Conservation (phyloP, 2,797 vertebrate species). For the Anolis apletophallus region DNA sequence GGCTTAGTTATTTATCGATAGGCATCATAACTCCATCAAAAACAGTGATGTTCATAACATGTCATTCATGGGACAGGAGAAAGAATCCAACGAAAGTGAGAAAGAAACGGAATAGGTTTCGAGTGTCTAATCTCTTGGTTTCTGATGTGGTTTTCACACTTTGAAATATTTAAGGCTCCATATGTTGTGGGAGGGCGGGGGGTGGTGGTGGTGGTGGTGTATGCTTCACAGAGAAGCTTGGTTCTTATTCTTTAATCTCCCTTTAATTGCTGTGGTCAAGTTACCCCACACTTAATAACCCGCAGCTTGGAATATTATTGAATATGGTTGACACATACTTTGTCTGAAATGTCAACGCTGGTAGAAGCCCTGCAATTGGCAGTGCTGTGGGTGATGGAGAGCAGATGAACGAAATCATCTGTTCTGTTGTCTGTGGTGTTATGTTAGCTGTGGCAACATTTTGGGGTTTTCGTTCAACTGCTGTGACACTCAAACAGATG, state of each 20-base stretch:
- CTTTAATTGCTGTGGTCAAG: slow-evolving; percentile 94
- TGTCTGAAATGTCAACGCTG: slow-evolving; percentile 86
- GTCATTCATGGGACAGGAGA: slow-evolving; percentile 35
- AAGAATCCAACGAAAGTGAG: neutral
- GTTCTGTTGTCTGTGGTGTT: slow-evolving; percentile 81
- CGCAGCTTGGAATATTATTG: slow-evolving; percentile 92
- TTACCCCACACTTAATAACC: slow-evolving; percentile 95
- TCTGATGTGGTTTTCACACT: slow-evolving; percentile 78
- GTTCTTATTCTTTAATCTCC: slow-evolving; percentile 89
- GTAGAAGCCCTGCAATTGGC: slow-evolving; percentile 80
- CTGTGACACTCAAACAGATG: slow-evolving; percentile 72
- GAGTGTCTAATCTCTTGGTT: slow-evolving; percentile 73
- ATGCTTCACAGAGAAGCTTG: slow-evolving; percentile 78
- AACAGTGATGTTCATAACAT: neutral
- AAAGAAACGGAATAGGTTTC: slow-evolving; percentile 54
- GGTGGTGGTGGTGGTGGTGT: slow-evolving; percentile 71
- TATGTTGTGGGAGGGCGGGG: slow-evolving; percentile 73
- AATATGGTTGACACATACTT: slow-evolving; percentile 88
- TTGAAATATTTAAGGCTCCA: slow-evolving; percentile 77
- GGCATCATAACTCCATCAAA: neutral
- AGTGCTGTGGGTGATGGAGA: slow-evolving; percentile 82
- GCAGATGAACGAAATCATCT: slow-evolving; percentile 84
- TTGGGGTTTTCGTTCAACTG: slow-evolving; percentile 45
- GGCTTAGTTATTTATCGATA: neutral
- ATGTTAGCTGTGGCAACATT: slow-evolving; percentile 81